phyloP scores from a whole-genome alignment of 2,797 vertebrate genomes.

The Sebastes itinus region DNA sequence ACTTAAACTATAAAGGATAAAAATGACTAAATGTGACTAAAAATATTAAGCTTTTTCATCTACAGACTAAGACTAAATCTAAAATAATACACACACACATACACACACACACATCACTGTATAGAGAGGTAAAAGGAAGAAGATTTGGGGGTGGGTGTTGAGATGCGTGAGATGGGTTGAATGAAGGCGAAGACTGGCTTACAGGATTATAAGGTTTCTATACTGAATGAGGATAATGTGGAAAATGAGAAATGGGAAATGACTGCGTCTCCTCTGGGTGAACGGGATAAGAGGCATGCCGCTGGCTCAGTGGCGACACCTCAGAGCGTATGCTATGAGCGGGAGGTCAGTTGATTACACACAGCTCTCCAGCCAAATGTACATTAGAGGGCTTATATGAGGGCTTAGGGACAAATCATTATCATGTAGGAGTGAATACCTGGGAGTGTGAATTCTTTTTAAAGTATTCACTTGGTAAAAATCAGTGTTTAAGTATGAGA shows the following conservation, averaged over 20 bases:
- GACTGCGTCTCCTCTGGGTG: background rate
- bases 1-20: no score
- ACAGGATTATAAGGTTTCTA: slow-evolving; percentile 21
- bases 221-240: slow-evolving; percentile 20
- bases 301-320: background rate
- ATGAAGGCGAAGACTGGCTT: background rate
- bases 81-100: background rate
- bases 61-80: no score
- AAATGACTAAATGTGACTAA: background rate
- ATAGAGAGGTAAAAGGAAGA: background rate
- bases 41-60: no score
- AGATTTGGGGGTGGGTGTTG: background rate
- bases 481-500: background rate
- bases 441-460: background rate
- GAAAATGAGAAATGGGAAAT: background rate
- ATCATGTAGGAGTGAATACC: background rate
- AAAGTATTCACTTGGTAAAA: background rate
- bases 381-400: background rate
- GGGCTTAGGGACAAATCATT: background rate
- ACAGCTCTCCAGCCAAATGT: background rate
- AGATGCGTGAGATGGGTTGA: slow-evolving; percentile 9
- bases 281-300: background rate
- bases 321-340: background rate
- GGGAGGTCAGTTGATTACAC: slow-evolving; percentile 13
- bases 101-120: background rate